Evolutionary conservation across 2,797 vertebrate species (phyloP).

Genomic region (Acipenser ruthenus): DNA sequence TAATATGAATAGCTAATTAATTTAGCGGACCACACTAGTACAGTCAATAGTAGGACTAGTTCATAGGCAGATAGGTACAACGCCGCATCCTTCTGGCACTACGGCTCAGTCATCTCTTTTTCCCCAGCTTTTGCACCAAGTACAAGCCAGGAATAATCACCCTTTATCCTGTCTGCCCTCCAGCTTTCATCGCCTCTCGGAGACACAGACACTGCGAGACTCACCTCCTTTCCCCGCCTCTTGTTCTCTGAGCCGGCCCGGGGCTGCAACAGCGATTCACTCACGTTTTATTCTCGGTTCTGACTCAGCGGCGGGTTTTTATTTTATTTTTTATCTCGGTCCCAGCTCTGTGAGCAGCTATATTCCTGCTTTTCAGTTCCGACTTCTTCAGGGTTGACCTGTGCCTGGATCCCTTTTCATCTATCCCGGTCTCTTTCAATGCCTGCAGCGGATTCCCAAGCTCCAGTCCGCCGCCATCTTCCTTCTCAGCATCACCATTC

Average conservation of each 20-base stretch:
- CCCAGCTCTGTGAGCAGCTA: no score
- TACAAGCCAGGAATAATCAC: background rate
- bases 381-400: background rate
- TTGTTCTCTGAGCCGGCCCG: background rate
- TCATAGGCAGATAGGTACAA: no score
- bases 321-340: no score
- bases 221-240: background rate
- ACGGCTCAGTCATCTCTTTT: background rate
- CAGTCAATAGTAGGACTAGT: no score
- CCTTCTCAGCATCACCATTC: slow-evolving; percentile 39
- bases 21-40: no score
- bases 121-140: background rate
- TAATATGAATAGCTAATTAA: no score
- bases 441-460: slow-evolving; percentile 48
- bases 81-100: no score
- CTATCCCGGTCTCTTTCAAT: slow-evolving; percentile 51
- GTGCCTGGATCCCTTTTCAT: slow-evolving; percentile 7
- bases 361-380: background rate
- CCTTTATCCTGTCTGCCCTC: slow-evolving; percentile 11
- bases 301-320: background rate
- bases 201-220: background rate
- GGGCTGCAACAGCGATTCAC: background rate
- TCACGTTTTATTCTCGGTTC: background rate
- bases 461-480: slow-evolving; percentile 68
- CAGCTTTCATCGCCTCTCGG: background rate